A percentile compares a stretch with the other conserved stretches of the same genome.
Evolutionary conservation across 2,797 vertebrate species (phyloP).

Genomic region (Malacoctenus gilli): DNA sequence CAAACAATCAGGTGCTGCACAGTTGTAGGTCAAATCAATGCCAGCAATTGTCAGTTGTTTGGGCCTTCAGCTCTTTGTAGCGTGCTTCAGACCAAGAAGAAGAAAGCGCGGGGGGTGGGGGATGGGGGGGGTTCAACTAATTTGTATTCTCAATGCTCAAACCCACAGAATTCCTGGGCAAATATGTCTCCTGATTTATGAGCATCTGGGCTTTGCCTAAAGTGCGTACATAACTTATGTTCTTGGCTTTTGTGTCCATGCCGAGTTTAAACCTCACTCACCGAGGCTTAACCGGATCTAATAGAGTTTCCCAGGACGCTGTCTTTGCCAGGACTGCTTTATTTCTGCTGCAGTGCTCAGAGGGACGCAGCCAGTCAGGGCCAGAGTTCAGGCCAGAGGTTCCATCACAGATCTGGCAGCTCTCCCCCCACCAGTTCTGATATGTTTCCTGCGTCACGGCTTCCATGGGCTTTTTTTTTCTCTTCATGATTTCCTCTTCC

Average conservation of each 20-base stretch:
- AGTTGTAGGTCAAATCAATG: no score
- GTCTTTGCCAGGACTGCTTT: slow-evolving; percentile 19
- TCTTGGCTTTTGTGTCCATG: slow-evolving; percentile 18
- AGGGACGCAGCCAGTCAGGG: slow-evolving; percentile 27
- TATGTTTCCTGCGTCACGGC: slow-evolving; percentile 61
- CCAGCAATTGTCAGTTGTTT: no score
- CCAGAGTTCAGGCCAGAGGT: slow-evolving; percentile 51
- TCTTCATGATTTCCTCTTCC: slow-evolving; percentile 64
- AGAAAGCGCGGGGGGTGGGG: no score
- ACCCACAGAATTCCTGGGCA: slow-evolving; percentile 22
- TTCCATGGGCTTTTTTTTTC: slow-evolving; percentile 13
- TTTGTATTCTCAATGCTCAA: slow-evolving; percentile 28
- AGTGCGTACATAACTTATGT: slow-evolving; percentile 33
- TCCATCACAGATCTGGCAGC: slow-evolving; percentile 39
- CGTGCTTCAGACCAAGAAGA: slow-evolving; percentile 11
- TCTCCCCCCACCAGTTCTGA: slow-evolving; percentile 29
- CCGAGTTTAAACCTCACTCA: slow-evolving; percentile 31
- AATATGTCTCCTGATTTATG: slow-evolving; percentile 38
- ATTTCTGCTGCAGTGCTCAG: slow-evolving; percentile 28
- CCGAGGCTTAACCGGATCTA: slow-evolving; percentile 37
- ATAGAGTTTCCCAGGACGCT: slow-evolving; percentile 38
- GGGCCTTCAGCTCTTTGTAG: slow-evolving; percentile 20
- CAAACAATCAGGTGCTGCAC: no score
- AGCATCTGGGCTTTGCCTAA: slow-evolving; percentile 30
- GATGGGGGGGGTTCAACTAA: no score